A percentile compares a stretch with the other conserved stretches of the same genome.
Evolutionary conservation across 2,888 invertebrate species (phyloP).

Genomic region (Cepaea hortensis): DNA sequence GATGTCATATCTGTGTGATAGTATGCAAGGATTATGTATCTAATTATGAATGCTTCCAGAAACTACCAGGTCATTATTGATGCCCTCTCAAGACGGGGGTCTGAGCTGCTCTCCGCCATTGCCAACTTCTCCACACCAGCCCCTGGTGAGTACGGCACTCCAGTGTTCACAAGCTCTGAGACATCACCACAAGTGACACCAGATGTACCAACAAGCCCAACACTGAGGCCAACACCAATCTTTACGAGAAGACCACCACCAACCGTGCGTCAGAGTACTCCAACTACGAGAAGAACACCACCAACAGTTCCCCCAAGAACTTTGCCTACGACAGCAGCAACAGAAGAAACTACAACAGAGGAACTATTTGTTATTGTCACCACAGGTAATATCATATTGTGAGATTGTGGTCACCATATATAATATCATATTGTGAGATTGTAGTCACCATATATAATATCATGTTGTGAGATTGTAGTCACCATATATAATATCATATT

Average conservation of each 20-base stretch:
- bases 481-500: too few relatives aligned
- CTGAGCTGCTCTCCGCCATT: not conserved
- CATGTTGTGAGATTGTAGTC: too few relatives aligned
- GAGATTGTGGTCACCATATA: not conserved
- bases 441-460: too few relatives aligned
- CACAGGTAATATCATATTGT: not conserved
- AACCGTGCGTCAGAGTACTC: not conserved
- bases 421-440: too few relatives aligned
- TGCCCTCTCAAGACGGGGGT: not conserved
- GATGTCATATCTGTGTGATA: too few relatives aligned
- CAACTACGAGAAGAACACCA: not conserved
- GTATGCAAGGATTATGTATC: too few relatives aligned
- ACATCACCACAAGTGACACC: not conserved
- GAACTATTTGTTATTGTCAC: not conserved
- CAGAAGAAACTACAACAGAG: not conserved
- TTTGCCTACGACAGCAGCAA: not conserved
- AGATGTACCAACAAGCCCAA: not conserved
- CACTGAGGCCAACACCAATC: not conserved
- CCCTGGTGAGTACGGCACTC: not conserved
- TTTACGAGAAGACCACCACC: not conserved
- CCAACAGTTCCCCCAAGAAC: not conserved
- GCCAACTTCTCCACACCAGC: slow-evolving; percentile 10
- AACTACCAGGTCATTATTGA: slow-evolving; percentile 24
- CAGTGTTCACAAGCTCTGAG: not conserved
- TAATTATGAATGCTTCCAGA: not conserved